Evolutionary conservation across 1,140 invertebrate genomes (phyloP).

Genomic region (Drosophila quadrilineata): DNA sequence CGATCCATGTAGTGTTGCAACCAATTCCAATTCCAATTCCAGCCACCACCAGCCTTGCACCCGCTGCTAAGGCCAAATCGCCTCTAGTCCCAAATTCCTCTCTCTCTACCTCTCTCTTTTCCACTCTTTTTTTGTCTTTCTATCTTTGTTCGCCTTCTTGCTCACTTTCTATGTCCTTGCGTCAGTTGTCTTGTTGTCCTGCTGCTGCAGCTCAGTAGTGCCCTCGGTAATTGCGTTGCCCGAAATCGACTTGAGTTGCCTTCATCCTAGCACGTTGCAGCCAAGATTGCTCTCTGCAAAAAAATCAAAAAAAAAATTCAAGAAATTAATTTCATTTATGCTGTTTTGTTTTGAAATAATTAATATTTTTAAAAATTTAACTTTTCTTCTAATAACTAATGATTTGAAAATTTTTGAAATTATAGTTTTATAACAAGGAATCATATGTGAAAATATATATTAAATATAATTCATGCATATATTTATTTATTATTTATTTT

Average conservation of each 20-base stretch:
- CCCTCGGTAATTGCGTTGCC: conserved; percentile 57
- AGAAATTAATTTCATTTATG: neutral
- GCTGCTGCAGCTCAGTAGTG: conserved; percentile 36
- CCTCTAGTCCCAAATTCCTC: conserved; percentile 37
- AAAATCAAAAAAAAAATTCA: neutral
- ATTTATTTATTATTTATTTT: too few relatives aligned
- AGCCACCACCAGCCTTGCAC: conserved; percentile 39
- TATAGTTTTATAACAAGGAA: too few relatives aligned
- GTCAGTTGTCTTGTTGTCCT: conserved; percentile 1
- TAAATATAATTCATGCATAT: too few relatives aligned
- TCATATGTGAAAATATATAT: too few relatives aligned
- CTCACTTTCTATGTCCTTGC: conserved; percentile 22
- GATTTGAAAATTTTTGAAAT: too few relatives aligned
- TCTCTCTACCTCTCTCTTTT: conserved; percentile 21
- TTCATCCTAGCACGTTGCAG: conserved; percentile 66
- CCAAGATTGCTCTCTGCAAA: conserved; percentile 10
- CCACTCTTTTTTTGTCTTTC: neutral
- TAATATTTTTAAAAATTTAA: too few relatives aligned
- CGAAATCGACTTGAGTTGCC: conserved; percentile 59
- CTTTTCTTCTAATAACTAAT: too few relatives aligned
- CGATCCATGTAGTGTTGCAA: conserved; percentile 81
- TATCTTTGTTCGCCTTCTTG: conserved; percentile 12
- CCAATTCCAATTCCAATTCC: conserved; percentile 67
- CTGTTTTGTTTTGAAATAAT: too few relatives aligned
- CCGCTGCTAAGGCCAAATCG: conserved; percentile 29